These are phyloP conservation scores for Heliangelus exortis DNA, from an alignment of 2,797 vertebrate species.

Conservation along the genomic window DNA sequence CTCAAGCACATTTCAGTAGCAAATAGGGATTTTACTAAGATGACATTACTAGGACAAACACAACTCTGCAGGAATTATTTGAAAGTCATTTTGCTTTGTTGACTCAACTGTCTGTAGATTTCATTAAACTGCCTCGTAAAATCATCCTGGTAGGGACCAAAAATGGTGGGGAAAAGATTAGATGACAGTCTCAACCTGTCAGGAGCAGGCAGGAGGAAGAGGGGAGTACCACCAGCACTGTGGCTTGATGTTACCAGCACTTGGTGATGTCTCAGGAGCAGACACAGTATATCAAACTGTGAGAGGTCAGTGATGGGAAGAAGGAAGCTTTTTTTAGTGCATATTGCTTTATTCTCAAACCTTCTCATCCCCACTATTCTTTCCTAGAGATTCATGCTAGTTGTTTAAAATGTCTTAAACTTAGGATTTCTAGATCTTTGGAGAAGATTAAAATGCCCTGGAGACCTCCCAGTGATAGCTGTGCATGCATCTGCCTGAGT, in stretches of 20 bases:
- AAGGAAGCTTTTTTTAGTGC: not conserved
- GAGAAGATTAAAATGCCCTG: not conserved
- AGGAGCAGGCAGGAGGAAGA: not conserved
- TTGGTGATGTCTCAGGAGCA: not conserved
- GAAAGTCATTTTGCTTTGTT: not conserved
- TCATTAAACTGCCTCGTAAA: not conserved
- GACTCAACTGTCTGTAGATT: not conserved
- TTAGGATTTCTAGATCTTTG: not conserved
- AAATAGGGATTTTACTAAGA: not conserved
- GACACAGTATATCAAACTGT: not conserved
- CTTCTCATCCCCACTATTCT: not conserved
- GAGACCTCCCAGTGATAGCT: not conserved
- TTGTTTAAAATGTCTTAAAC: not conserved
- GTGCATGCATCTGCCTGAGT: not conserved
- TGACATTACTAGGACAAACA: not conserved
- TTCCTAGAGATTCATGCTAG: not conserved
- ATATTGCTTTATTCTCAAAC: not conserved
- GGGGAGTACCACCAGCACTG: accelerated
- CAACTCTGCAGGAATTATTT: not conserved
- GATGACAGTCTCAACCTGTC: not conserved
- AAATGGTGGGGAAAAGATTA: not conserved
- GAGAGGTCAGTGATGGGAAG: not conserved
- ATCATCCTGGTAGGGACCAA: not conserved
- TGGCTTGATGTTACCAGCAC: not conserved
- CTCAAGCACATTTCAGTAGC: not conserved